Evolutionary conservation across 2,888 invertebrate species (phyloP).

Genomic region (Drosophila recens): DNA sequence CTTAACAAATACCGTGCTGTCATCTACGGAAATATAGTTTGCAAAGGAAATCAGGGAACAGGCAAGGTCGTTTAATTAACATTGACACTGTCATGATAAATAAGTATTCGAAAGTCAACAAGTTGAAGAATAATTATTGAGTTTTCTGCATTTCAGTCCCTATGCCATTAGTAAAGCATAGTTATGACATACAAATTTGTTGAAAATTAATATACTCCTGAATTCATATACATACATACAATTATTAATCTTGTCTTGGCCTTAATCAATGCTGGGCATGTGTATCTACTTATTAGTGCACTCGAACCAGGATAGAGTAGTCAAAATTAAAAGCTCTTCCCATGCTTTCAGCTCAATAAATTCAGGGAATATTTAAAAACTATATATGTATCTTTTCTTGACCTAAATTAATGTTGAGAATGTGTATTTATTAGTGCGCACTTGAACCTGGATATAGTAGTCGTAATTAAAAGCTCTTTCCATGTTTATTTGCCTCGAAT

Average conservation of each 20-base stretch:
- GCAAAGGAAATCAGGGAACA: slow-evolving; percentile 9
- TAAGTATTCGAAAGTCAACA: neutral
- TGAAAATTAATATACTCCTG: neutral
- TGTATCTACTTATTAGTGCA: neutral
- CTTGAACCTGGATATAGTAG: neutral
- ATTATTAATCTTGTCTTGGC: neutral
- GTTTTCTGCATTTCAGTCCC: neutral
- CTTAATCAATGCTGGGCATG: neutral
- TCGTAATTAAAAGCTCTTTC: neutral
- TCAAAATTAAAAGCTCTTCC: neutral
- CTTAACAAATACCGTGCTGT: slow-evolving; percentile 8
- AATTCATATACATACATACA: no score
- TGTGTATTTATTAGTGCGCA: neutral
- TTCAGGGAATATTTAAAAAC: no score
- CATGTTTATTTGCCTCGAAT: neutral
- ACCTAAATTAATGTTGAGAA: neutral
- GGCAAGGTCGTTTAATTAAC: neutral
- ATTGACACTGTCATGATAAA: no score
- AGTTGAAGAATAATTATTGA: neutral
- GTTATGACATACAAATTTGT: neutral
- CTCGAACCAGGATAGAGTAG: neutral
- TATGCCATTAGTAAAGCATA: neutral
- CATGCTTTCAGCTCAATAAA: no score
- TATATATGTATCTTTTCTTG: neutral
- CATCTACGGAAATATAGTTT: slow-evolving; percentile 1